Percentiles rank a stretch among this genome's conserved stretches.
phyloP scores from a whole-genome alignment of 2,797 vertebrate genomes.

The Pseudomugil tenellus region DNA sequence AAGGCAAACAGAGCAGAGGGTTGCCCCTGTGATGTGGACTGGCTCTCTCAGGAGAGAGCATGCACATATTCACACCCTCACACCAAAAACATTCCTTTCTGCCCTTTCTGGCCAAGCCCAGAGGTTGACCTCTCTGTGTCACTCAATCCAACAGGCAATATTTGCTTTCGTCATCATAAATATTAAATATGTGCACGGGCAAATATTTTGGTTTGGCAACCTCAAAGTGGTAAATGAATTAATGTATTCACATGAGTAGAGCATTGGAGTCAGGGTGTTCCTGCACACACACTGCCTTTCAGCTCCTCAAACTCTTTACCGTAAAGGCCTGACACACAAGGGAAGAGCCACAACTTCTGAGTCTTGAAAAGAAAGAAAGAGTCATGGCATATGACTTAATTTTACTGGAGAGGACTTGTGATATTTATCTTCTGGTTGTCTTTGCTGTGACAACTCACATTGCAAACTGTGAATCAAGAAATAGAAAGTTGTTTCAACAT shows the following conservation, averaged over 20 bases:
- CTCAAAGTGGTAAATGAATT: slow-evolving; percentile 85
- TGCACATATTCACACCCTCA: slow-evolving; percentile 59
- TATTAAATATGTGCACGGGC: slow-evolving; percentile 83
- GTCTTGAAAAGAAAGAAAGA: slow-evolving; percentile 54
- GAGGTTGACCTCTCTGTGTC: slow-evolving; percentile 81
- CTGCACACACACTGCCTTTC: slow-evolving; percentile 68
- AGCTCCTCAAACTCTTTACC: slow-evolving; percentile 71
- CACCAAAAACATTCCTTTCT: slow-evolving; percentile 62
- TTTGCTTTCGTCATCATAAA: slow-evolving; percentile 87
- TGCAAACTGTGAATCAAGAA: slow-evolving; percentile 10
- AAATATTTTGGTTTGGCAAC: slow-evolving; percentile 86
- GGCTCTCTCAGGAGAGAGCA: slow-evolving; percentile 69
- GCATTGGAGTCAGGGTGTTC: slow-evolving; percentile 71
- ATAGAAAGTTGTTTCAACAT: slow-evolving; percentile 3
- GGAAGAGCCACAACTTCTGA: slow-evolving; percentile 67
- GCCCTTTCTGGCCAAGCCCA: slow-evolving; percentile 68
- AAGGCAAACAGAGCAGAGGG: slow-evolving; percentile 67
- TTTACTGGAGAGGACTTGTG: slow-evolving; percentile 32
- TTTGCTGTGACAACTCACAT: slow-evolving; percentile 27
- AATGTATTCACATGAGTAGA: slow-evolving; percentile 78
- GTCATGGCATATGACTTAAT: slow-evolving; percentile 32
- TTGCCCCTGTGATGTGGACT: slow-evolving; percentile 76
- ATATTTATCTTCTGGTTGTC: slow-evolving; percentile 20
- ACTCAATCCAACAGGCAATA: slow-evolving; percentile 80
- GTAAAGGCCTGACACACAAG: slow-evolving; percentile 73